Evolutionary conservation across 1,140 invertebrate genomes (phyloP).

Genomic region (Orchesella cincta): DNA sequence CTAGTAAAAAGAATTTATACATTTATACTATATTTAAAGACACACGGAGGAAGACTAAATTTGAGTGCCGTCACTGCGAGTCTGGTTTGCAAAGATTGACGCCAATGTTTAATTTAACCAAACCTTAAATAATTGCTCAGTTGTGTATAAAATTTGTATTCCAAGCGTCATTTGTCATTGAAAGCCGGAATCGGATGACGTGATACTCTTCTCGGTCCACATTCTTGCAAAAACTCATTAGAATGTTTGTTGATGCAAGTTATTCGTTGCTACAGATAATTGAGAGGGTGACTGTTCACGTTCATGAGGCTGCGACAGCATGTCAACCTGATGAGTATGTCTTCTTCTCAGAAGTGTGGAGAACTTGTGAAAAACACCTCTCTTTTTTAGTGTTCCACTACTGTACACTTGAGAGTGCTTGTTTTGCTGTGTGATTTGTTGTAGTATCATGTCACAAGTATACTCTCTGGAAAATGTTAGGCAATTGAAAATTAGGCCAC

Average conservation of each 20-base stretch:
- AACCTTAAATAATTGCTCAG: too few species aligned
- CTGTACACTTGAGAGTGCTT: background rate
- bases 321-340: background rate
- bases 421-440: background rate
- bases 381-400: background rate
- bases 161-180: too few species aligned
- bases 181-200: too few species aligned
- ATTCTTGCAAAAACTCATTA: background rate
- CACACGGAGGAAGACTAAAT: too few species aligned
- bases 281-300: background rate
- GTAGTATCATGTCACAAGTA: conserved; percentile 12
- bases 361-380: conserved; percentile 18
- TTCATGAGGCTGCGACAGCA: background rate
- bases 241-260: background rate
- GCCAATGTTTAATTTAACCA: too few species aligned
- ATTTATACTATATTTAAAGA: too few species aligned
- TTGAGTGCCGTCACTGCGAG: too few species aligned
- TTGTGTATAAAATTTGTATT: too few species aligned
- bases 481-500: too few species aligned
- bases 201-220: too few species aligned
- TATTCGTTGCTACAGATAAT: background rate
- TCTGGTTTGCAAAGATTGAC: too few species aligned
- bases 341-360: background rate
- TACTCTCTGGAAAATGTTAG: conserved; percentile 13
- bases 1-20: too few species aligned